phyloP scores from a whole-genome alignment of 2,797 vertebrate genomes.

The Pangasius mekongensis region DNA sequence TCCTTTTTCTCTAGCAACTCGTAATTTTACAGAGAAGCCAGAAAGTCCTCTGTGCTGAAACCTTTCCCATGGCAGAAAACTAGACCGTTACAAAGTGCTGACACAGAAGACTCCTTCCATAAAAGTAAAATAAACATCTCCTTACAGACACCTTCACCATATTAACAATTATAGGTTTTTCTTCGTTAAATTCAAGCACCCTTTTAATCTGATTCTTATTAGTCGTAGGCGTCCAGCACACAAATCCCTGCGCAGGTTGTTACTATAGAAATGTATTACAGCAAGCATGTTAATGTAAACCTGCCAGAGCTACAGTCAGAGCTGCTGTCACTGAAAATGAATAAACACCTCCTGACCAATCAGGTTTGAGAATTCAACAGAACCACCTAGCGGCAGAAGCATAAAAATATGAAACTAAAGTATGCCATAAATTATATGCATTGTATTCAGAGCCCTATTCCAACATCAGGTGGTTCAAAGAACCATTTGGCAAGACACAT shows the following conservation, averaged over 20 bases:
- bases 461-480: background rate
- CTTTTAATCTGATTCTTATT: background rate
- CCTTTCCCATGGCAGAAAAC: background rate
- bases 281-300: background rate
- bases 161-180: background rate
- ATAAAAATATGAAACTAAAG: background rate
- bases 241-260: too few relatives aligned
- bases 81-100: background rate
- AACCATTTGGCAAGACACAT: background rate
- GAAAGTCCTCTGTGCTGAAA: background rate
- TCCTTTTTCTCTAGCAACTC: background rate
- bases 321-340: background rate
- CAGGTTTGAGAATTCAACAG: background rate
- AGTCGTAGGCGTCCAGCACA: background rate
- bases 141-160: background rate
- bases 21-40: background rate
- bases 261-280: background rate
- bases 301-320: background rate
- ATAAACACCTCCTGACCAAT: background rate
- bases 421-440: background rate
- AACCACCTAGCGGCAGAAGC: slow-evolving; percentile 8
- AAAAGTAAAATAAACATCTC: background rate
- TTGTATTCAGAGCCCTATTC: background rate
- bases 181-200: background rate
- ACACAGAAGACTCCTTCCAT: background rate